Evolutionary conservation across 2,113 vertebrate species (phyloP).

Genomic region (Serinus canaria): DNA sequence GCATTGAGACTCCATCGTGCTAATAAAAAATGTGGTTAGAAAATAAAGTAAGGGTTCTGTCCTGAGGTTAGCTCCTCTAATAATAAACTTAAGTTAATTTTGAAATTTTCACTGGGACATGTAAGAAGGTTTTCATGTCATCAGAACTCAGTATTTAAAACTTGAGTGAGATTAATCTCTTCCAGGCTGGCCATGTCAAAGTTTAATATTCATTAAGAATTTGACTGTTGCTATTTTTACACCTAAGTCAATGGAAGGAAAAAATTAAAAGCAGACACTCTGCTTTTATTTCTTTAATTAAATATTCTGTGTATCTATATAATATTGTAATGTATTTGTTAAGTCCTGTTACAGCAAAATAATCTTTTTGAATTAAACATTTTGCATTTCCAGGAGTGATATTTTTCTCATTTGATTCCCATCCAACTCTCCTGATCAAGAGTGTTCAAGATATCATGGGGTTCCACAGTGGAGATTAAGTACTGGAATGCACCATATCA

Average conservation of each 20-base stretch:
- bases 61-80: background rate
- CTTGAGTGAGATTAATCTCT: background rate
- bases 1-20: background rate
- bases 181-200: background rate
- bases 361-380: background rate
- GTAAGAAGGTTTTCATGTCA: background rate
- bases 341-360: background rate
- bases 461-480: background rate
- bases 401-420: background rate
- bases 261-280: background rate
- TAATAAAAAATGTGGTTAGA: background rate
- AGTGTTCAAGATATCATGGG: rapidly evolving
- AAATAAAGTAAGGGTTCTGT: background rate
- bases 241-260: background rate
- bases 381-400: background rate
- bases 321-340: background rate
- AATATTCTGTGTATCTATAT: background rate
- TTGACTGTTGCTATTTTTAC: background rate
- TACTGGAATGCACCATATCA: background rate
- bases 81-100: background rate
- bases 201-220: background rate
- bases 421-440: background rate
- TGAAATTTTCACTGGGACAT: background rate
- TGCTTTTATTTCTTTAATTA: background rate
- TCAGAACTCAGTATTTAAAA: background rate